Evolutionary conservation across 2,888 invertebrate species (phyloP).

Genomic region (Dasysyrphus albostriatus): DNA sequence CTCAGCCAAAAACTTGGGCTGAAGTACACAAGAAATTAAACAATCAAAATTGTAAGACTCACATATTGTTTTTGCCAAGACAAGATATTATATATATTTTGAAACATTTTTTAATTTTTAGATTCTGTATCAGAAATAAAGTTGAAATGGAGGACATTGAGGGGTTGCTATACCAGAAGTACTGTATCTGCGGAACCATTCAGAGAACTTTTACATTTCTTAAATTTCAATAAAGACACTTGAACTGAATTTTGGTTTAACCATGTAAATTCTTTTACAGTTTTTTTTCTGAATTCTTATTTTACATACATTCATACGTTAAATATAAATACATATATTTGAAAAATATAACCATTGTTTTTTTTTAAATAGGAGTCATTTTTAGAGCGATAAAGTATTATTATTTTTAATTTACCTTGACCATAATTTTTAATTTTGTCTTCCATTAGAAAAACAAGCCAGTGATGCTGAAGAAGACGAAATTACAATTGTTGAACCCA

Average conservation of each 20-base stretch:
- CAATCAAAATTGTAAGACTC: constrained; percentile 78
- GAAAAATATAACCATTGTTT: not conserved
- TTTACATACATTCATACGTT: not conserved
- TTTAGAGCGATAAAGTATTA: not conserved
- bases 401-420: not conserved
- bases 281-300: constrained; percentile 5
- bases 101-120: constrained; percentile 45
- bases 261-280: not conserved
- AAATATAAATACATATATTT: constrained; percentile 13
- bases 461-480: constrained; percentile 83
- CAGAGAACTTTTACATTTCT: constrained; percentile 36
- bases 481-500: constrained; percentile 83
- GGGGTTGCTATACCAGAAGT: constrained; percentile 48
- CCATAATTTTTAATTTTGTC: not conserved
- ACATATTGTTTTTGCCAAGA: not conserved
- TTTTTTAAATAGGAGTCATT: not conserved
- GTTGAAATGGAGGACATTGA: constrained; percentile 81
- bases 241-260: not conserved
- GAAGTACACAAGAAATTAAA: constrained; percentile 79
- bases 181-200: constrained; percentile 20
- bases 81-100: not conserved
- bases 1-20: constrained; percentile 79
- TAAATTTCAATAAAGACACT: constrained; percentile 4
- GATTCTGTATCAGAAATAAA: constrained; percentile 79
- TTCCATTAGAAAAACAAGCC: constrained; percentile 81